phyloP scores from a whole-genome alignment of 2,113 vertebrate species.

The Pampusana beccarii region DNA sequence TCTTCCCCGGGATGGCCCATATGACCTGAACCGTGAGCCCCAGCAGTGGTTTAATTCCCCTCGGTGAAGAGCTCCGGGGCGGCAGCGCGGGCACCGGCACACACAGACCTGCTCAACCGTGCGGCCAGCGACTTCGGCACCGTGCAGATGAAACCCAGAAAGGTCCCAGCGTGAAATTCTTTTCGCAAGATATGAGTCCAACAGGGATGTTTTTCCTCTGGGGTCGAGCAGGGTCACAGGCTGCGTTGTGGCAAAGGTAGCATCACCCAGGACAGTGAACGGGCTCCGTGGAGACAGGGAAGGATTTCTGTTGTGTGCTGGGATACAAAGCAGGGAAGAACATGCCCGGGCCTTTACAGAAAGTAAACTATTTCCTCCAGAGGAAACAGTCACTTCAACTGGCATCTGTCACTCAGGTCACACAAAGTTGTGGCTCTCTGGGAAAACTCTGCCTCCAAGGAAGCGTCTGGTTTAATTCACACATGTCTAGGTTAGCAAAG shows the following conservation, averaged over 20 bases:
- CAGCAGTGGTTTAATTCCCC: neutral
- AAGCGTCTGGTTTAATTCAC: neutral
- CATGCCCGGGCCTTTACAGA: neutral
- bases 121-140: neutral
- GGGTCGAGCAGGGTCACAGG: neutral
- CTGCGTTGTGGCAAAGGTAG: neutral
- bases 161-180: neutral
- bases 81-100: fast-evolving
- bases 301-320: neutral
- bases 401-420: neutral
- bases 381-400: neutral
- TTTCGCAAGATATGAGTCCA: neutral
- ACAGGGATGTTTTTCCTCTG: neutral
- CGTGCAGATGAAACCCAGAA: neutral
- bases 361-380: neutral
- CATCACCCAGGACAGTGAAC: fast-evolving
- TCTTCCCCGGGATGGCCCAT: neutral
- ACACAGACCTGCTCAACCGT: neutral
- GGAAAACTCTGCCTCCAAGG: neutral
- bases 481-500: neutral
- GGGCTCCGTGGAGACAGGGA: fast-evolving
- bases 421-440: neutral
- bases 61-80: neutral
- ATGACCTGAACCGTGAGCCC: neutral
- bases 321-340: neutral